Evolutionary conservation across 2,888 invertebrate genomes (phyloP).

Genomic region (Tetramorium bicarinatum): DNA sequence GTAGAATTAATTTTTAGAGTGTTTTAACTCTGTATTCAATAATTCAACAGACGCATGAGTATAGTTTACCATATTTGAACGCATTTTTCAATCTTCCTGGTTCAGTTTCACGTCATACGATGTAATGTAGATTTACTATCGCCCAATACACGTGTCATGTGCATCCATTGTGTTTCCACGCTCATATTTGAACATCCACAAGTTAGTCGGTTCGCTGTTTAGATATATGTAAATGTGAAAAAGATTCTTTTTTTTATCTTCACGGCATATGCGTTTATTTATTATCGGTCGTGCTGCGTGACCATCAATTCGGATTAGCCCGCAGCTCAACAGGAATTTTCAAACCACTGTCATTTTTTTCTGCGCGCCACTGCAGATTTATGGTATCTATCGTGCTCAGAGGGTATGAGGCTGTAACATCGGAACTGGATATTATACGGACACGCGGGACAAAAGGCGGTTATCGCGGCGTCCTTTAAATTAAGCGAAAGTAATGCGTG

Average conservation of each 20-base stretch:
- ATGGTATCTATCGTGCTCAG: slow-evolving; percentile 36
- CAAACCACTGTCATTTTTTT: slow-evolving; percentile 70
- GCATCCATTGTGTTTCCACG: neutral
- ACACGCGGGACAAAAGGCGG: too few species aligned
- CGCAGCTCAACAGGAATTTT: slow-evolving; percentile 67
- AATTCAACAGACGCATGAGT: neutral
- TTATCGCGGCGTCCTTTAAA: neutral
- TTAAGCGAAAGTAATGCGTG: neutral
- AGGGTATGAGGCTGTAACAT: neutral
- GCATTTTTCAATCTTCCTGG: neutral
- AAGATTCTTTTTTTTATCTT: slow-evolving; percentile 38
- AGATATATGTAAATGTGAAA: slow-evolving; percentile 7
- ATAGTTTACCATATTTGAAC: neutral
- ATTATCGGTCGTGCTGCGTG: slow-evolving; percentile 64
- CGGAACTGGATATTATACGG: slow-evolving; percentile 26
- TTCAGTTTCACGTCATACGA: neutral
- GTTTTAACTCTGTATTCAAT: neutral
- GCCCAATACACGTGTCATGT: neutral
- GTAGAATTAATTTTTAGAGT: neutral
- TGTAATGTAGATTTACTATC: neutral
- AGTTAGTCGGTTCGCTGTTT: slow-evolving; percentile 55
- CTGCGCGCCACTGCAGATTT: slow-evolving; percentile 43
- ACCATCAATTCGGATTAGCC: slow-evolving; percentile 74
- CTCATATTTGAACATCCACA: slow-evolving; percentile 55
- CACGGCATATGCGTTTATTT: slow-evolving; percentile 67